Base-by-base conservation (phyloP, 2,888 invertebrate genomes). In the Augochlorella aurata region DNA sequence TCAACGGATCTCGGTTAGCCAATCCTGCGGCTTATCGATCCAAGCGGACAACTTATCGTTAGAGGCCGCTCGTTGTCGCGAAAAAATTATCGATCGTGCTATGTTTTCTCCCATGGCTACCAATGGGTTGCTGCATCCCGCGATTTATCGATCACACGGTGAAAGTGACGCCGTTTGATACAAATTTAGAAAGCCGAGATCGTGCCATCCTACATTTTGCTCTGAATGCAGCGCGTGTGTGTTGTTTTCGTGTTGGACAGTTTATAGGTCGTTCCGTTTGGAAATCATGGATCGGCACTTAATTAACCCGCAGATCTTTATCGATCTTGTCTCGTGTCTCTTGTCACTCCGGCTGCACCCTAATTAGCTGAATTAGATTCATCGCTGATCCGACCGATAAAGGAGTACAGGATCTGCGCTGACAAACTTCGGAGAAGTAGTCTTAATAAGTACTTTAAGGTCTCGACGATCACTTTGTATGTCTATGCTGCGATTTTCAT, bases 151-250 rank as follows among this genome's bases (percentile, higher is more conserved):
- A 85, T 87, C 84, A 69, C 85, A 78, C 85, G 88, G 92, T 91
- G 92, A 92, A 92, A 92, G 92, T 92, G 91, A 91, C 85, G 88
- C 77, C 80, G 74, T 87, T 89, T 89, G 88, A 91, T 91, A 90
- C 90, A 90, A 92, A 92, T 92, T 93, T 93, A 93, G 93, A 93
- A 92, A 93, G 92, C 89, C 90, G 87, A 5, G 38, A 89, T 88
- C 86, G 86, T 68, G 77, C 76, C 74, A 75, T 78, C 74, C 77
- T 66, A 68, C 65, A 54, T 49, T 85, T 78, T 78, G 85, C 83
- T 81, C 87, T 45, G 79, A 71, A 87, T 87, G 47, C 74, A 54
- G 65, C 80, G 74, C 29, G 67, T 71, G 54, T 52, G 70, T 52
- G 70, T 68, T 77, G 70, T 68, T 77, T 50, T 58, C 21, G 21